phyloP scores from a whole-genome alignment of 2,888 invertebrate species.

The Metacarcinus magister region DNA sequence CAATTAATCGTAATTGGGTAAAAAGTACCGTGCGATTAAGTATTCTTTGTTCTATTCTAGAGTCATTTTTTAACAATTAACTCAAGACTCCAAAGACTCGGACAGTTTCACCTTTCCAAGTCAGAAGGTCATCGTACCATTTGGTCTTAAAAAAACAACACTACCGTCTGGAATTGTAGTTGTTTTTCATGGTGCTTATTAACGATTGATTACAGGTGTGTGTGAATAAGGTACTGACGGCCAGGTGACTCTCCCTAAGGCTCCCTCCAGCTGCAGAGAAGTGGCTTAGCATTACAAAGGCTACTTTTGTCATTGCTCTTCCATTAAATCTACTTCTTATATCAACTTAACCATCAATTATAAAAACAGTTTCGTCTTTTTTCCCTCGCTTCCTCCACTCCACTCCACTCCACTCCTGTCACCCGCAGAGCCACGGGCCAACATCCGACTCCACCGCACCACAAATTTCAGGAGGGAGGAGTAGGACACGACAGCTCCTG shows the following conservation, averaged over 20 bases:
- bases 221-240: background rate
- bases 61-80: background rate
- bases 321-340: background rate
- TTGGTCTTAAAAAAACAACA: background rate
- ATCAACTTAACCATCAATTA: background rate
- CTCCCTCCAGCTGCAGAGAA: background rate
- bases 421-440: background rate
- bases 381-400: background rate
- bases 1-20: background rate
- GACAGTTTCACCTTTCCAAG: background rate
- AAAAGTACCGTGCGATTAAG: background rate
- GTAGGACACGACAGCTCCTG: background rate
- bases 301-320: background rate
- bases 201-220: background rate
- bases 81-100: background rate
- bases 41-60: background rate
- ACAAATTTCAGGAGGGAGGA: background rate
- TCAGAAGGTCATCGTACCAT: background rate
- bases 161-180: background rate
- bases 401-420: background rate
- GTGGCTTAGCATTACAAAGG: background rate
- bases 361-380: background rate
- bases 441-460: background rate
- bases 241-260: conserved; percentile 13
- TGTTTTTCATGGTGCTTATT: background rate